These are phyloP conservation scores for Amyelois transitella DNA, from an alignment of 1,140 invertebrate genomes.

Conservation along the genomic window DNA sequence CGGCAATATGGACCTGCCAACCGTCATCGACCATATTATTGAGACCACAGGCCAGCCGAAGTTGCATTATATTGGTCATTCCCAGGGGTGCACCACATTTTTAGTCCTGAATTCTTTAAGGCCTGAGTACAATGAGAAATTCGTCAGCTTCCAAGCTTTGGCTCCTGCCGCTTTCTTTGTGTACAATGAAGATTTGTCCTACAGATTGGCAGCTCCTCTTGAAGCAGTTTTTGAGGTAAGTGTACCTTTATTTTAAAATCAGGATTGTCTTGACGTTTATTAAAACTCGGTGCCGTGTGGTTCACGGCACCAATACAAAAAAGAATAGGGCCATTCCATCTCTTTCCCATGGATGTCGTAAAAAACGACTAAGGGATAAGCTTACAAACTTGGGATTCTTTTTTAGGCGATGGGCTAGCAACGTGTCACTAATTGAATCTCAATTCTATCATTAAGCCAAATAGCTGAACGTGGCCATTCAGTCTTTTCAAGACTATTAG, in stretches of 20 bases:
- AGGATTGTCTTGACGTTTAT: too few relatives aligned
- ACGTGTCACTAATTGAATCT: too few relatives aligned
- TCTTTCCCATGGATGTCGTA: too few relatives aligned
- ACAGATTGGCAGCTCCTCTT: constrained; percentile 8
- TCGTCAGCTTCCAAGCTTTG: constrained; percentile 26
- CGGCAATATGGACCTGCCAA: constrained; percentile 67
- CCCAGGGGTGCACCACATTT: constrained; percentile 79
- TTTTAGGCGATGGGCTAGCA: too few relatives aligned
- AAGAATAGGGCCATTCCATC: too few relatives aligned
- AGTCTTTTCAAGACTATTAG: too few relatives aligned
- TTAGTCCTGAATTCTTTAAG: constrained; percentile 74
- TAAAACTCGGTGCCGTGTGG: too few relatives aligned
- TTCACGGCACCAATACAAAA: too few relatives aligned
- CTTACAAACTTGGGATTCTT: too few relatives aligned
- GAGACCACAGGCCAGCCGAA: constrained; percentile 47
- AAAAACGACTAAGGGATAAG: too few relatives aligned
- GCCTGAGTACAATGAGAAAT: constrained; percentile 76
- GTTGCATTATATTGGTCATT: constrained; percentile 77
- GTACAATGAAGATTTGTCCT: constrained; percentile 12
- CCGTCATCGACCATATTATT: constrained; percentile 68
- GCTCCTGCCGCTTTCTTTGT: constrained; percentile 25
- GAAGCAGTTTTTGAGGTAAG: constrained; percentile 21
- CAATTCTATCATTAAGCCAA: too few relatives aligned
- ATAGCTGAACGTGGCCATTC: too few relatives aligned
- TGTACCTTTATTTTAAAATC: background rate